Evolutionary conservation across 2,797 vertebrate species (phyloP).

Genomic region (Dendrocincla tyrannina): DNA sequence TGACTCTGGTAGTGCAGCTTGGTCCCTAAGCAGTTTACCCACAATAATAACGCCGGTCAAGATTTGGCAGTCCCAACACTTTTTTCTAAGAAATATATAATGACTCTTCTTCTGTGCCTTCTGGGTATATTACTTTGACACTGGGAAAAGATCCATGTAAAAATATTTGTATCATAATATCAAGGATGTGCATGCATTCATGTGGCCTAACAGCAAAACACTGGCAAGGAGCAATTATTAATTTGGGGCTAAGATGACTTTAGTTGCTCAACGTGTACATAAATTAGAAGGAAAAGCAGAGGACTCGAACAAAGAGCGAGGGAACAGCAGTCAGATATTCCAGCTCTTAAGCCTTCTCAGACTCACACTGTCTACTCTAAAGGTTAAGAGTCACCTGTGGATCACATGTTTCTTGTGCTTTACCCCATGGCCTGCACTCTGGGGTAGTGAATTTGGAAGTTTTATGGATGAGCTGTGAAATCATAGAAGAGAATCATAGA

Average conservation of each 20-base stretch:
- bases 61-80: slow-evolving; percentile 41
- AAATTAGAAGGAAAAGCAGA: neutral
- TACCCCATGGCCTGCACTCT: neutral
- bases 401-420: neutral
- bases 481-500: neutral
- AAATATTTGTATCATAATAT: neutral
- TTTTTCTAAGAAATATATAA: slow-evolving; percentile 49
- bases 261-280: neutral
- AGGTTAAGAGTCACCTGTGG: neutral
- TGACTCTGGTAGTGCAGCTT: slow-evolving; percentile 1
- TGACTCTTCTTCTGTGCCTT: neutral
- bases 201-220: neutral
- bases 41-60: slow-evolving; percentile 42
- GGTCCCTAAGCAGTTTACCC: slow-evolving; percentile 26
- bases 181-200: neutral
- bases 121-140: slow-evolving; percentile 18
- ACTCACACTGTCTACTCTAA: neutral
- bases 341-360: neutral
- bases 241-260: neutral
- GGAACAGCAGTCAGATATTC: neutral
- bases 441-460: neutral
- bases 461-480: neutral
- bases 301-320: neutral
- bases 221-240: neutral
- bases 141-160: slow-evolving; percentile 27